Evolutionary conservation across 92 coral and sea anemone species (phyloP), one percentile per base, ranked within the genome.

Genomic region (Porites rus): DNA sequence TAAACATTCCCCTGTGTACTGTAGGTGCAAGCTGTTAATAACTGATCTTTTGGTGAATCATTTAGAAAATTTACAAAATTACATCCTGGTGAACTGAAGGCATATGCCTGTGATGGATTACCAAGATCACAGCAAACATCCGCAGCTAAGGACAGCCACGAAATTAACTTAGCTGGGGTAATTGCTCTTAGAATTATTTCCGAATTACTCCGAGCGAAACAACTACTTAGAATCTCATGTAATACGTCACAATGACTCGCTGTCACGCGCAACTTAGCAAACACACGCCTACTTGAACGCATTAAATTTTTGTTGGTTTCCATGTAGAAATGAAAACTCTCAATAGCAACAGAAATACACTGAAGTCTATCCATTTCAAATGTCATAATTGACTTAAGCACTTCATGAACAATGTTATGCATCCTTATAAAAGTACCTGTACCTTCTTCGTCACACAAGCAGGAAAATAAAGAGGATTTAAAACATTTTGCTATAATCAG

Each of bases 401-500:
- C 66, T 6, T 62, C 17, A 18, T 62, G 66, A 6, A 62, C 66
- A 18, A 62, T 18, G 18, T 16, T 14, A 62, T 62, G 66, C 66
- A 62, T 6, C 66, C 66, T 62, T 19, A 62, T 62, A 62, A 19
- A 14, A 4, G 16, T 19, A 62, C 20, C 17, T 61, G 14, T 28
- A 3, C 31, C 46, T 38, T 38, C 46, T 38, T 38, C 17, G 16
- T 62, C 66, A 62, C 66, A 62, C 18, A 18, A 62, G 24, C 31
- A 28, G 18, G 85, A 51, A 24, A 85, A 51, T 6, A 90, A 79
- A 51, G 93, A 79, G 17, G 79, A 77, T 1, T 82, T 69, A 7
- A 52, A 51, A 64, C 85, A 85, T 19, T 72, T 79, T 43, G 54
- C 43, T 66, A 65, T 72, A 20, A 89, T 63, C 8, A 51, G 51